Percentiles rank a stretch among this genome's conserved stretches.
These are phyloP conservation scores for Dilophus febrilis DNA, from an alignment of 2,888 invertebrate genomes.

Conservation along the genomic window DNA sequence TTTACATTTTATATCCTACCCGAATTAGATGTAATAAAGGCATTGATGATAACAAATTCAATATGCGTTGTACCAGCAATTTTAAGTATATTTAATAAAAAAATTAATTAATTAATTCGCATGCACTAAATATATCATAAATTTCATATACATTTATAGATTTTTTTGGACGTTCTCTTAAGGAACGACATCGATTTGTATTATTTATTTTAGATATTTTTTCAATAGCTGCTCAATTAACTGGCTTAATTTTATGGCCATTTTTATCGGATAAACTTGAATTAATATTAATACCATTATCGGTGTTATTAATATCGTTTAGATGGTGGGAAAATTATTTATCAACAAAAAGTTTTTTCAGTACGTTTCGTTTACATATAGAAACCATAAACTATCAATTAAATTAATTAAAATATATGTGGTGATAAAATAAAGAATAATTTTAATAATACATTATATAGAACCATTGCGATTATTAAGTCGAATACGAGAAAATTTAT, in stretches of 20 bases:
- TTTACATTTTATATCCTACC: constrained; percentile 63
- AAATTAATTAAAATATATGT: not conserved
- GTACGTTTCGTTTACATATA: no score
- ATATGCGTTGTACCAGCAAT: constrained; percentile 68
- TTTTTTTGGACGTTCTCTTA: not conserved
- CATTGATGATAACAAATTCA: constrained; percentile 69
- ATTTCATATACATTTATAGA: not conserved
- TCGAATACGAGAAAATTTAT: constrained; percentile 37
- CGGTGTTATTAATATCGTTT: constrained; percentile 49
- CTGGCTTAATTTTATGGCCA: constrained; percentile 53
- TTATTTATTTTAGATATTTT: constrained; percentile 37
- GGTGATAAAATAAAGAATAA: no score
- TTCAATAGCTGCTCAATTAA: constrained; percentile 44
- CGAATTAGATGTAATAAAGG: constrained; percentile 62
- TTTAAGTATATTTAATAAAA: constrained; percentile 37
- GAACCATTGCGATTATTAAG: constrained; percentile 26
- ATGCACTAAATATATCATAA: not conserved
- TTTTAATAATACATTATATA: no score
- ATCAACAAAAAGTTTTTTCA: constrained; percentile 23
- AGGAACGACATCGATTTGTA: constrained; percentile 19
- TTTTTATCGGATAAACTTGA: constrained; percentile 32
- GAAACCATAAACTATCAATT: no score
- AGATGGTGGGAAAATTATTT: constrained; percentile 80
- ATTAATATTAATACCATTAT: constrained; percentile 44
- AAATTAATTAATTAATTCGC: constrained; percentile 2